Evolutionary conservation across 2,888 invertebrate species (phyloP).

Genomic region (Tinea pellionella): DNA sequence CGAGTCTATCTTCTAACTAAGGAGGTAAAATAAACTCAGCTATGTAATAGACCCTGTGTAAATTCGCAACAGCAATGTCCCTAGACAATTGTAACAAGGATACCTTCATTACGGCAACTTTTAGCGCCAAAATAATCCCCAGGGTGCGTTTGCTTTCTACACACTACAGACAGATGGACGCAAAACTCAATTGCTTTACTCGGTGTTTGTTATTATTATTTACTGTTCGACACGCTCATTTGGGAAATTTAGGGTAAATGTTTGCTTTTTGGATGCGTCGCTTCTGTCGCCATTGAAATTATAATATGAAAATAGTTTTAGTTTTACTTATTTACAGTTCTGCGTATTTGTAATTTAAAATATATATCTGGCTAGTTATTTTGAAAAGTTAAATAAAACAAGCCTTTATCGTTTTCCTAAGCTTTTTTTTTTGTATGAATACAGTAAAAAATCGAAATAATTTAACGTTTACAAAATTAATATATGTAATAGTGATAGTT

Average conservation of each 20-base stretch:
- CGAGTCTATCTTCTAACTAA: too few relatives aligned
- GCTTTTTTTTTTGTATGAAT: too few relatives aligned
- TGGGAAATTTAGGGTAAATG: neutral
- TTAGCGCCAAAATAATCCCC: slow-evolving; percentile 1
- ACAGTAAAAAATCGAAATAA: too few relatives aligned
- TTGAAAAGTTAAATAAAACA: too few relatives aligned
- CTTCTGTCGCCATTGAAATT: neutral
- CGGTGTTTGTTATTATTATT: slow-evolving; percentile 7
- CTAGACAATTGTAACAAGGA: neutral
- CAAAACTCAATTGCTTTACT: slow-evolving; percentile 4
- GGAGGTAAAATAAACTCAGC: too few relatives aligned
- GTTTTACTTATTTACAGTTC: too few relatives aligned
- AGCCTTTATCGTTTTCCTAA: too few relatives aligned
- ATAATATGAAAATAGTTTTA: too few relatives aligned
- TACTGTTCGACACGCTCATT: slow-evolving; percentile 12
- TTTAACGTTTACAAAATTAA: too few relatives aligned
- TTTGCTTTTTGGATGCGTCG: neutral
- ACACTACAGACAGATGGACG: slow-evolving; percentile 6
- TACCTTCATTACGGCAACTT: slow-evolving; percentile 3
- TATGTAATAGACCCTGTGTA: neutral
- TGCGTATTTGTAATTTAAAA: too few relatives aligned
- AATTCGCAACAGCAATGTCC: neutral
- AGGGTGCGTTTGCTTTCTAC: neutral
- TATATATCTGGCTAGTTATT: too few relatives aligned
- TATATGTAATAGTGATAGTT: too few relatives aligned